Conservation (phyloP, 2,113 vertebrate genomes). For the Heterochromis multidens region DNA sequence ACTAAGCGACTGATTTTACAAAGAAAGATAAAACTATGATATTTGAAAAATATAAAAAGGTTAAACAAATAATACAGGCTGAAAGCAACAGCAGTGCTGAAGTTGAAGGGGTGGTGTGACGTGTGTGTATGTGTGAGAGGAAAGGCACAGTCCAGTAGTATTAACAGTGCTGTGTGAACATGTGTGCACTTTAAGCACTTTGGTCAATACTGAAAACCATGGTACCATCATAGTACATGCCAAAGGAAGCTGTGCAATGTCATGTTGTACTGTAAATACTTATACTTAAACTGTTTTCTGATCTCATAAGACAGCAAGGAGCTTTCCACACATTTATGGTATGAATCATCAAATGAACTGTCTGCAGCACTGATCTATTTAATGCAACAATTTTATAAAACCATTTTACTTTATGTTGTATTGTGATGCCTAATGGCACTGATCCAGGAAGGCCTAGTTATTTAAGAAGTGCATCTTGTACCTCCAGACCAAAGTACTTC, state of each 20-base stretch:
- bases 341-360: not conserved
- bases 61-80: not conserved
- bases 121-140: not conserved
- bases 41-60: not conserved
- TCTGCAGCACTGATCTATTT: not conserved
- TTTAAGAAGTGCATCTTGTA: slow-evolving; percentile 33
- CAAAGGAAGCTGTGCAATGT: not conserved
- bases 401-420: not conserved
- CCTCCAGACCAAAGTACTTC: slow-evolving; percentile 86
- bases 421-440: not conserved
- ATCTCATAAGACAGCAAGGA: not conserved
- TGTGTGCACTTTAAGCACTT: not conserved
- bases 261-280: not conserved
- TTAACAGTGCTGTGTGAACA: not conserved
- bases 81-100: not conserved
- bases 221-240: not conserved
- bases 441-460: not conserved
- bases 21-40: not conserved
- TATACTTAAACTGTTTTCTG: not conserved
- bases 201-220: not conserved
- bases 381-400: not conserved
- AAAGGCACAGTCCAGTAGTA: not conserved
- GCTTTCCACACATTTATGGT: not conserved
- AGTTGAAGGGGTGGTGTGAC: not conserved
- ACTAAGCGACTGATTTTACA: not conserved